Base-by-base conservation (phyloP, 2,888 invertebrate genomes). In the Chymomyza fuscimana region DNA sequence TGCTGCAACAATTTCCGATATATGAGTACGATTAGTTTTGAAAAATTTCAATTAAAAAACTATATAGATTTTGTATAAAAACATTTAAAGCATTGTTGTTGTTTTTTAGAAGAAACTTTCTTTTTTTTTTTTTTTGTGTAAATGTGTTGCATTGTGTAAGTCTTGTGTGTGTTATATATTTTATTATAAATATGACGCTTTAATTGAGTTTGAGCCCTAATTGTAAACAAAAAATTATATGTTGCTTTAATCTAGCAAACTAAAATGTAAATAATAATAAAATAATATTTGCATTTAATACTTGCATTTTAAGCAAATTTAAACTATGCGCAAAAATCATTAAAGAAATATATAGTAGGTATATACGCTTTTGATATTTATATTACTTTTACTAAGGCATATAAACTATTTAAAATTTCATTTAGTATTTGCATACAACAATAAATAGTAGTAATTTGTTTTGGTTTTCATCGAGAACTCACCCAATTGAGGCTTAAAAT, bases 401-500 rank as follows among this genome's bases (percentile, higher is more conserved):
- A 46, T 46, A 46, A 46, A 2, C 40, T 46, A 46, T 46, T 10
- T 46, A 46, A 46, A 58, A 58, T 58, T 58, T 25, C 25, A 15
- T 58, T 58, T 58, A 25, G 7, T 67, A 51, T 61, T 67, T 60
- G 40, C 46, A 63, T 67, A 69, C 66, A 70, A 69, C 59, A 69
- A 69, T 54, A 70, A 46, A 70, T 69, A 16, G 68, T 67, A 59
- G 40, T 50, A 72, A 61, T 61, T 69, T 70, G 40, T 71, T 68
- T 72, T 67, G 65, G 65, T 72, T 79, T 76, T 73, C 25, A 67
- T 65, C 77, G 72, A 67, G 73, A 88, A 88, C 88, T 88, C 88
- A 88, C 88, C 88, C 87, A 88, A 87, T 89, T 79, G 78, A 83
- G 88, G 80, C 79, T 77, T 87, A 63, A 76, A 81, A 82, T 76